phyloP scores from a whole-genome alignment of 2,113 vertebrate species.

The Amphiprion ocellaris region DNA sequence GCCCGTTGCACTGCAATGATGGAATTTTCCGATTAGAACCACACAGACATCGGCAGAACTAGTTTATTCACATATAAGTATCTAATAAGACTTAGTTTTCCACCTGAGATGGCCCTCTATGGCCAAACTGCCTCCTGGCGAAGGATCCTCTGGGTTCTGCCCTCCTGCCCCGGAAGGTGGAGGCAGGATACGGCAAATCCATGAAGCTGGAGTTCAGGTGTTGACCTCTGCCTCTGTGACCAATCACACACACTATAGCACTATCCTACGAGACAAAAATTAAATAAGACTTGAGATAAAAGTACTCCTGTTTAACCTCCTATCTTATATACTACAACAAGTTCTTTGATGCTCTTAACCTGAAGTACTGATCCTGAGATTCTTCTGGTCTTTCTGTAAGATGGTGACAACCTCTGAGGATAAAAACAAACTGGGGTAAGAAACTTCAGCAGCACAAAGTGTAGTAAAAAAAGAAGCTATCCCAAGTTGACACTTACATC shows the following conservation, averaged over 20 bases:
- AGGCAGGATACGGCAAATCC: conserved; percentile 73
- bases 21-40: too few relatives aligned
- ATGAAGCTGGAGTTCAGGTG: conserved; percentile 73
- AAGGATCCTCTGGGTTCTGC: conserved; percentile 61
- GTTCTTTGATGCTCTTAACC: conserved; percentile 56
- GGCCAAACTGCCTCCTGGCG: conserved; percentile 77
- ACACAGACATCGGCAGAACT: too few relatives aligned
- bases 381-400: conserved; percentile 68
- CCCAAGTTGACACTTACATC: conserved; percentile 55
- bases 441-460: background rate
- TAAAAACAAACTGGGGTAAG: background rate
- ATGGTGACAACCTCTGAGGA: conserved; percentile 66
- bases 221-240: conserved; percentile 70
- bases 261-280: conserved; percentile 83
- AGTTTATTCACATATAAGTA: too few relatives aligned
- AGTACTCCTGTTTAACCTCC: background rate
- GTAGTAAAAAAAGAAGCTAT: background rate
- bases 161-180: conserved; percentile 67
- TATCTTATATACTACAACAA: background rate
- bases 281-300: conserved; percentile 1
- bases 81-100: background rate
- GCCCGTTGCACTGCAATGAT: too few relatives aligned
- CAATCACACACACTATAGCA: conserved; percentile 87
- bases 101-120: conserved; percentile 85
- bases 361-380: conserved; percentile 78